Evolutionary conservation across 30 jellyfish, hydroid and myxozoan genomes (phyloP).

Genomic region (Sanderia malayensis): DNA sequence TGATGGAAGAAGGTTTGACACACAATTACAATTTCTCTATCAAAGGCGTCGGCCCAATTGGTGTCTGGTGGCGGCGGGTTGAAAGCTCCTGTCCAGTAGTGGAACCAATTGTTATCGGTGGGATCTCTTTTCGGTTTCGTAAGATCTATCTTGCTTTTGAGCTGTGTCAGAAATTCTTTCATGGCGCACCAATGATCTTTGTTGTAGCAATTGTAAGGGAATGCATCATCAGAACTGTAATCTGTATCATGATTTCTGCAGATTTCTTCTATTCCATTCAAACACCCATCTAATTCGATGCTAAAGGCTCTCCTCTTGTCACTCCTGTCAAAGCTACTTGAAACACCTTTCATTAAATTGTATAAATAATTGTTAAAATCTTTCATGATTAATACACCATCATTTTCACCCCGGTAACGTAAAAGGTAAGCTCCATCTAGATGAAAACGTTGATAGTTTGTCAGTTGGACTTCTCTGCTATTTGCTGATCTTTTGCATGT

Average conservation of each 20-base stretch:
- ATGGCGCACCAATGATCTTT: constrained; percentile 23
- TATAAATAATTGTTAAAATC: background rate
- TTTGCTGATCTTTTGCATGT: background rate
- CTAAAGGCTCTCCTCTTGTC: too few species aligned
- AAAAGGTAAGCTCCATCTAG: background rate
- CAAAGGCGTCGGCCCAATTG: background rate
- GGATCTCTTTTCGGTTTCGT: background rate
- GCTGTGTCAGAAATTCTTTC: background rate
- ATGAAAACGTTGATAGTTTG: background rate
- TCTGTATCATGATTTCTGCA: constrained; percentile 2
- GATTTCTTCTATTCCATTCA: background rate
- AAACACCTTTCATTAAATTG: too few species aligned
- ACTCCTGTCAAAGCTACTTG: background rate
- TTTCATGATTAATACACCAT: background rate
- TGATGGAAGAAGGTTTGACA: constrained; percentile 14
- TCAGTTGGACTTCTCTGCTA: background rate
- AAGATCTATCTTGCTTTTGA: background rate
- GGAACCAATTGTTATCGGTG: background rate
- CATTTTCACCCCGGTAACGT: background rate
- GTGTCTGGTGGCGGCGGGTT: constrained; percentile 1
- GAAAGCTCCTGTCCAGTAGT: background rate
- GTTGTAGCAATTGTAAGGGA: constrained; percentile 26
- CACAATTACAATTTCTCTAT: constrained; percentile 14
- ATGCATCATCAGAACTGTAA: constrained; percentile 13
- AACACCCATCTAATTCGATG: background rate